Percentiles rank a stretch among this genome's conserved stretches.
phyloP scores from a whole-genome alignment of 2,888 invertebrate genomes.

The Lithophane ornitopus region DNA sequence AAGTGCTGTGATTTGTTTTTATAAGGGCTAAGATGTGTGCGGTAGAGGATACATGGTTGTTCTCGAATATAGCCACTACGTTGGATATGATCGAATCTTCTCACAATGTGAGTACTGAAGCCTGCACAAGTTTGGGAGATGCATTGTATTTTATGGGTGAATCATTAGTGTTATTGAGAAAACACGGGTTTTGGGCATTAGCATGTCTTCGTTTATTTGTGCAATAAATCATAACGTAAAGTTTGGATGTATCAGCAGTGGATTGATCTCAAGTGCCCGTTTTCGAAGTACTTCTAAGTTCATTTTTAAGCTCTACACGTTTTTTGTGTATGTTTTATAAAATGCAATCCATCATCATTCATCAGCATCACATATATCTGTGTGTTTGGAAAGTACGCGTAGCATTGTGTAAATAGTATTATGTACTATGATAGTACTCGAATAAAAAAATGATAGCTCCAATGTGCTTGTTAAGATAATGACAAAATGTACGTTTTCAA shows the following conservation, averaged over 20 bases:
- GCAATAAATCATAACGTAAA: slow-evolving; percentile 36
- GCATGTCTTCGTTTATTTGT: slow-evolving; percentile 38
- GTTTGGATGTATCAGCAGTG: slow-evolving; percentile 19
- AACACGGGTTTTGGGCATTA: slow-evolving; percentile 23
- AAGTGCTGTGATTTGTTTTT: slow-evolving; percentile 64
- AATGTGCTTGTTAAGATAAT: slow-evolving; percentile 7
- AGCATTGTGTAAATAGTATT: not conserved
- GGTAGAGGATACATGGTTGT: slow-evolving; percentile 76
- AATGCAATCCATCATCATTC: not conserved
- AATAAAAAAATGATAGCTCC: not conserved
- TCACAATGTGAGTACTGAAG: slow-evolving; percentile 73
- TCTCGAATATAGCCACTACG: slow-evolving; percentile 72
- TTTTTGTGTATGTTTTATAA: not conserved
- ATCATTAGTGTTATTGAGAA: slow-evolving; percentile 45
- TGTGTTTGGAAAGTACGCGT: not conserved
- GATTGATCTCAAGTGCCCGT: slow-evolving; percentile 20
- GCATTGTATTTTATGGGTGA: slow-evolving; percentile 35
- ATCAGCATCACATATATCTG: not conserved
- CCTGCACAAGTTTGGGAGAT: slow-evolving; percentile 32
- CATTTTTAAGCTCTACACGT: not conserved
- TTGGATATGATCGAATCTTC: slow-evolving; percentile 75
- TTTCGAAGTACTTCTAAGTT: not conserved
- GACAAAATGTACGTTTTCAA: slow-evolving; percentile 23
- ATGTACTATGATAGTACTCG: not conserved
- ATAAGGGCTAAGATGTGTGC: slow-evolving; percentile 73